These are phyloP conservation scores for Acipenser transmontanus DNA, from an alignment of 2,797 vertebrate genomes.

Conservation along the genomic window DNA sequence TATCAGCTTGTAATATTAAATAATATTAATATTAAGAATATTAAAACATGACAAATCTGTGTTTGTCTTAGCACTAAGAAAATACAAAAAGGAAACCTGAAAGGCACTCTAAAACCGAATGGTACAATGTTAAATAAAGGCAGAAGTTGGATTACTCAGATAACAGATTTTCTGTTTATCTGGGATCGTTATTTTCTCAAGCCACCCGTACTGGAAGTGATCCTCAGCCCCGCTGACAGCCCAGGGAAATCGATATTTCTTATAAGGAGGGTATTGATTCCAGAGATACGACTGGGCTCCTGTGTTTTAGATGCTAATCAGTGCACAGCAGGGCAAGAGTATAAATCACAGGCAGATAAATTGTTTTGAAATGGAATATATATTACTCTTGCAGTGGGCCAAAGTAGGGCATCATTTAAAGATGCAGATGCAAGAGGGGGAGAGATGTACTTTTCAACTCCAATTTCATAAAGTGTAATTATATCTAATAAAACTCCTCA, in stretches of 20 bases:
- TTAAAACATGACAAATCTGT: no score
- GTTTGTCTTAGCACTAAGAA: no score
- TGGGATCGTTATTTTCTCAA: background rate
- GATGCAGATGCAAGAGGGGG: background rate
- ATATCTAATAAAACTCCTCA: background rate
- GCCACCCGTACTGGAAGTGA: background rate
- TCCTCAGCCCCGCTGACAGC: background rate
- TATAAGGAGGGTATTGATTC: conserved; percentile 4
- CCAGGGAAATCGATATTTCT: background rate
- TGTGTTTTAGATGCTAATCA: conserved; percentile 1
- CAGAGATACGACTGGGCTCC: background rate
- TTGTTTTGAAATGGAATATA: conserved; percentile 4
- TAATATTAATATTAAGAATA: no score
- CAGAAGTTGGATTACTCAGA: no score
- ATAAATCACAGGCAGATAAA: conserved; percentile 2
- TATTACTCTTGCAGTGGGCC: background rate
- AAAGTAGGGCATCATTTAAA: background rate
- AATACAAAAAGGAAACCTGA: no score
- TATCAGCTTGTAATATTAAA: no score
- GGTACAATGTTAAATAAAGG: no score
- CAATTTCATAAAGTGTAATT: background rate
- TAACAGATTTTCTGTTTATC: background rate
- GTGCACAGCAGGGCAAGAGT: background rate
- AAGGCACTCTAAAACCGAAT: no score
- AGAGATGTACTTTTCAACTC: background rate